These are phyloP conservation scores for Drosophila demipolita DNA, from an alignment of 2,888 invertebrate species.

Conservation along the genomic window DNA sequence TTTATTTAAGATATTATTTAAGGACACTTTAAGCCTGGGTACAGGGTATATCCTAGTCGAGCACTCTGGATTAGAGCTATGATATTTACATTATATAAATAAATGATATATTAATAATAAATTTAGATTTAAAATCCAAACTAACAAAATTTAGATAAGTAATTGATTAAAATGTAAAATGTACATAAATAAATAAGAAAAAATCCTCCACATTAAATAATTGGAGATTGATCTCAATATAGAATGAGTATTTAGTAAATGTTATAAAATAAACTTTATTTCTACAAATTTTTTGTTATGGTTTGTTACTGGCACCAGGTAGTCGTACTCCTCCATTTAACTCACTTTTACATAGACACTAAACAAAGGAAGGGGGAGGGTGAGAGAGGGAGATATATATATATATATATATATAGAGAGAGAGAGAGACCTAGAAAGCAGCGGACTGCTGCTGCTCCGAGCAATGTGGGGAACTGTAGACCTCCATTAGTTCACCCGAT, in stretches of 20 bases:
- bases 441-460: background rate
- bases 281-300: conserved; percentile 37
- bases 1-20: background rate
- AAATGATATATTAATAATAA: background rate
- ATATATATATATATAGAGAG: background rate
- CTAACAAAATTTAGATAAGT: background rate
- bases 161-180: background rate
- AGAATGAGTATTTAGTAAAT: conserved; percentile 28
- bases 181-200: background rate
- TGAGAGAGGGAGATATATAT: background rate
- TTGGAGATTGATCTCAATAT: conserved; percentile 54
- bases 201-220: background rate
- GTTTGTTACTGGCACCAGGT: conserved; percentile 62
- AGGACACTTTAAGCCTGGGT: background rate
- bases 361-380: conserved; percentile 25
- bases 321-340: conserved; percentile 59
- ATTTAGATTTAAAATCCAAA: background rate
- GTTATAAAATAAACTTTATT: conserved; percentile 61
- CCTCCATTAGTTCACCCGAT: conserved; percentile 83
- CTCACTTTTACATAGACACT: conserved; percentile 48
- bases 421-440: background rate
- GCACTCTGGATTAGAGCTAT: conserved; percentile 1
- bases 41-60: conserved; percentile 4
- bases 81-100: background rate
- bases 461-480: conserved; percentile 66